Percentiles rank a stretch among this genome's conserved stretches.
Evolutionary conservation across 1,140 invertebrate genomes (phyloP).

Genomic region (Goniozus legneri): DNA sequence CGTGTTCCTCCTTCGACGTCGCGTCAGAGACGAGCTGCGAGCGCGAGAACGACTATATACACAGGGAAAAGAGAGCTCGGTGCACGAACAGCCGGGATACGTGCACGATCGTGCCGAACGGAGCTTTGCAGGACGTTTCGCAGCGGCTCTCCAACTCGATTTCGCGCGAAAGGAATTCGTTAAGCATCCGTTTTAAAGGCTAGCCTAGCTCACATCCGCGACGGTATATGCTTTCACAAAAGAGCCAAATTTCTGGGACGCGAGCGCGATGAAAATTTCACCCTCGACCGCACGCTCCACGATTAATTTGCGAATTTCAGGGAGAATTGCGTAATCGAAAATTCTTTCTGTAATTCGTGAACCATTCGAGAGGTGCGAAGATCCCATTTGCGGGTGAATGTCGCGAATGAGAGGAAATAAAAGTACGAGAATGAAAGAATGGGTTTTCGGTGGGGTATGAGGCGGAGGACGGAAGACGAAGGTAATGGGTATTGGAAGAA

Average conservation of each 20-base stretch:
- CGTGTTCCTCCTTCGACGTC: slow-evolving; percentile 33
- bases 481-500: slow-evolving; percentile 43
- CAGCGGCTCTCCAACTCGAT: slow-evolving; percentile 16
- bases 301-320: no score
- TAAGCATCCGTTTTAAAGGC: slow-evolving; percentile 18
- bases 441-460: not conserved
- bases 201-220: no score
- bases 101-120: slow-evolving; percentile 20
- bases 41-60: not conserved
- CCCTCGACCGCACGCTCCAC: no score
- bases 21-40: slow-evolving; percentile 22
- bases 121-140: slow-evolving; percentile 14
- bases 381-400: no score
- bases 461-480: slow-evolving; percentile 21
- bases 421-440: slow-evolving; percentile 9
- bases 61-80: slow-evolving; percentile 2
- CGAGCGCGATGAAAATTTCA: no score
- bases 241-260: slow-evolving; percentile 15
- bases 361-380: no score
- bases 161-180: slow-evolving; percentile 18
- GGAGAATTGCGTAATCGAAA: no score
- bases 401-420: slow-evolving; percentile 11
- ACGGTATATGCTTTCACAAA: no score
- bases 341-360: no score
- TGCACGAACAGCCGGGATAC: no score